phyloP scores from a whole-genome alignment of 2,113 vertebrate genomes.

The Zosterops pallidus region DNA sequence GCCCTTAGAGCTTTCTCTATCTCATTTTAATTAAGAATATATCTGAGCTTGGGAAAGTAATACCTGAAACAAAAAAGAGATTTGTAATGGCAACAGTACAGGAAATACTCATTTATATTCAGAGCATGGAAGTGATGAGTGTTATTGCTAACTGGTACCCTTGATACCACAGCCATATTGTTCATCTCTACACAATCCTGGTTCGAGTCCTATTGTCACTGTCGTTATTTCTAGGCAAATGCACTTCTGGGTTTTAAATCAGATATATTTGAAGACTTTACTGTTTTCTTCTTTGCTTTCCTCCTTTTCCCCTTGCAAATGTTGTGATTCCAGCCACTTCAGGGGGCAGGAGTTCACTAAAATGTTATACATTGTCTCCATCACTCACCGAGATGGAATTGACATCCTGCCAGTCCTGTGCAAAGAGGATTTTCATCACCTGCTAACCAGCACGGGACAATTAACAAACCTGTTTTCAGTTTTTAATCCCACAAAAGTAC shows the following conservation, averaged over 20 bases:
- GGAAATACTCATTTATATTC: slow-evolving; percentile 15
- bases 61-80: neutral
- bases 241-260: neutral
- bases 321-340: neutral
- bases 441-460: neutral
- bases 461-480: neutral
- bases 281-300: neutral
- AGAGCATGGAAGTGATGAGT: neutral
- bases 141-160: neutral
- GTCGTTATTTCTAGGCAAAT: neutral
- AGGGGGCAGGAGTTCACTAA: neutral
- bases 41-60: slow-evolving; percentile 16
- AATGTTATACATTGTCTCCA: neutral
- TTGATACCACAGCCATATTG: neutral
- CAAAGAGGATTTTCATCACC: neutral
- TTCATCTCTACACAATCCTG: neutral
- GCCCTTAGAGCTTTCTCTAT: slow-evolving; percentile 5
- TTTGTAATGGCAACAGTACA: neutral
- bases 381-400: neutral
- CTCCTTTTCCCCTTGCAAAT: neutral
- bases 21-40: slow-evolving; percentile 36
- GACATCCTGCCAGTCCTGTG: neutral
- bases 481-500: neutral
- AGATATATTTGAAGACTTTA: neutral
- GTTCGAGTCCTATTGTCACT: neutral